Evolutionary conservation across 2,888 invertebrate genomes (phyloP), one percentile per base, ranked within the genome.

Genomic region (Eristalis pertinax): DNA sequence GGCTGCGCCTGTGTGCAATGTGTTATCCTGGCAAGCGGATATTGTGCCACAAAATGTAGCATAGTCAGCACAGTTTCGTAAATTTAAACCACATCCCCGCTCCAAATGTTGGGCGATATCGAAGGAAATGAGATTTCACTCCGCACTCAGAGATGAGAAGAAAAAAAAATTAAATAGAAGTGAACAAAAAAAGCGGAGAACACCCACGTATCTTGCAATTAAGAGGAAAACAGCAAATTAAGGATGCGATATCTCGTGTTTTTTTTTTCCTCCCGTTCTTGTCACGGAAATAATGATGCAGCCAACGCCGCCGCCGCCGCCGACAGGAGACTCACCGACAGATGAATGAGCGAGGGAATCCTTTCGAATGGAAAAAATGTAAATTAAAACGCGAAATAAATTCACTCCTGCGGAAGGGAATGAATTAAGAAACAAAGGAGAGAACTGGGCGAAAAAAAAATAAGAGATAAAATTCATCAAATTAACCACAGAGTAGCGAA

Each of bases 171-270:
- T 64, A 38, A 29, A 62, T 63, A 64, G 67, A 78, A 70, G 60
- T 58, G 67, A 38, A 72, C 60, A 81, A 77, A 82, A 62, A n/a
- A n/a, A n/a, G n/a, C n/a, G 50, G 41, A 74, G 68, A 60, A 72
- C 65, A 79, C 78, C 74, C 65, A 75, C 67, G 78, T 72, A 81
- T 74, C 85, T 85, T 82, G 85, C 79, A 72, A 85, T 85, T 85
- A 85, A 77, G 82, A 85, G 85, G 81, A 85, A 85, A 85, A 85
- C 85, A 82, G 82, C 85, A 85, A 85, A 85, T 85, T 85, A 85
- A 77, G 85, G 77, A 85, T 82, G 85, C 85, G 77, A 81, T 64
- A 26, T 56, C 65, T 26, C 26, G 26, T n/a, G 26, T 4, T 81
- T 69, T 41, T n/a, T 35, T 60, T 74, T 58, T 50, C 35, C 65